Evolutionary conservation across 92 coral and sea anemone species (phyloP).

Genomic region (Meandrina meandrites): DNA sequence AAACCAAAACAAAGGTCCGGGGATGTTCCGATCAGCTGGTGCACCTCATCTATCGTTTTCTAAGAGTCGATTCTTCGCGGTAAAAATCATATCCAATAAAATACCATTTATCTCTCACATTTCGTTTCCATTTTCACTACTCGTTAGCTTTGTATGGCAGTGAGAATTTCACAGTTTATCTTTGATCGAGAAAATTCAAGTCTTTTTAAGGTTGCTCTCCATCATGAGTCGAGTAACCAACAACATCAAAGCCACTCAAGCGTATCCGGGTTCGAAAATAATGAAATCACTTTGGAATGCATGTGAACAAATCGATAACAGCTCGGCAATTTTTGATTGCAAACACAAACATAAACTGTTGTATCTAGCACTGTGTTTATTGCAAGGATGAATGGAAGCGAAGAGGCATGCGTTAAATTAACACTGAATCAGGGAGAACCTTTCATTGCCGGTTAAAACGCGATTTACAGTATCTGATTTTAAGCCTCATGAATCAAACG

Average conservation of each 20-base stretch:
- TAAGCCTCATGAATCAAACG: neutral
- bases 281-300: conserved; percentile 50
- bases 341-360: neutral
- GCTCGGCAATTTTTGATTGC: neutral
- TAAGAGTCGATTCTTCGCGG: neutral
- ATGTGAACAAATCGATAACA: conserved; percentile 1
- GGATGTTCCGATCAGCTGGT: neutral
- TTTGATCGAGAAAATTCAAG: neutral
- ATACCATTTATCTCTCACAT: neutral
- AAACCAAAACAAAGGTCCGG: conserved; percentile 7
- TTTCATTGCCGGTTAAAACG: neutral
- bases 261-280: conserved; percentile 19
- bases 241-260: conserved; percentile 17
- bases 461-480: neutral
- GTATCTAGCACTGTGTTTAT: neutral
- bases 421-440: neutral
- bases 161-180: neutral
- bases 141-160: neutral
- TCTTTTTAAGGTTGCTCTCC: neutral
- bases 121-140: neutral
- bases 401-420: neutral
- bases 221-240: neutral
- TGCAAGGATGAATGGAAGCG: neutral
- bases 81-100: neutral
- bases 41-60: conserved; percentile 2